Conservation (phyloP, 2,888 invertebrate species). For the Mantis religiosa region DNA sequence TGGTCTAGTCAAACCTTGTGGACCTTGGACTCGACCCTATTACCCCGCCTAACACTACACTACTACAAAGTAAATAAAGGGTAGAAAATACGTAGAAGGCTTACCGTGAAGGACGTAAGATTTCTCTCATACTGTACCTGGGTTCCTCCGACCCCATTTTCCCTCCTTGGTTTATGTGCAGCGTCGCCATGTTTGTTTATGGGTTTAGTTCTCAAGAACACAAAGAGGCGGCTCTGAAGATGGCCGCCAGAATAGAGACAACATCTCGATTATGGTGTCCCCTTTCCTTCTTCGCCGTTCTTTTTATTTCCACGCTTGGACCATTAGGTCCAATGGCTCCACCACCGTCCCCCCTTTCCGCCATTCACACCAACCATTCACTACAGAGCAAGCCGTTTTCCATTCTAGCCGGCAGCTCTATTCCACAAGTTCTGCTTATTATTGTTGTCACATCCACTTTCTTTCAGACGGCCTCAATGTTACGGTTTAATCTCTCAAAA, state of each 20-base stretch:
- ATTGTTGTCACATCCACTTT: background rate
- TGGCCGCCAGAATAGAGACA: background rate
- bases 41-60: no score
- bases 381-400: background rate
- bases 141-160: no score
- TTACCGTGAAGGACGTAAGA: no score
- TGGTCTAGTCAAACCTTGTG: no score
- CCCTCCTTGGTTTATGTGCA: background rate
- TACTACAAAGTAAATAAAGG: no score
- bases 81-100: no score
- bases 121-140: no score
- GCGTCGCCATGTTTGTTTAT: slow-evolving; percentile 22
- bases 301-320: background rate
- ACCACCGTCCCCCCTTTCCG: background rate
- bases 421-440: background rate
- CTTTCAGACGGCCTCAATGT: background rate
- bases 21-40: no score
- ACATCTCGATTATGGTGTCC: background rate
- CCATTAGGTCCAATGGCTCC: slow-evolving; percentile 20
- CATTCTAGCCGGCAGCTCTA: background rate
- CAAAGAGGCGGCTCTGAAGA: background rate
- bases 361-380: background rate
- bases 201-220: background rate
- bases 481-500: background rate
- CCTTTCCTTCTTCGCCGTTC: background rate